Percentiles rank a stretch among this genome's conserved stretches.
Conservation (phyloP, 2,888 invertebrate genomes). For the Siphlonurus alternatus region DNA sequence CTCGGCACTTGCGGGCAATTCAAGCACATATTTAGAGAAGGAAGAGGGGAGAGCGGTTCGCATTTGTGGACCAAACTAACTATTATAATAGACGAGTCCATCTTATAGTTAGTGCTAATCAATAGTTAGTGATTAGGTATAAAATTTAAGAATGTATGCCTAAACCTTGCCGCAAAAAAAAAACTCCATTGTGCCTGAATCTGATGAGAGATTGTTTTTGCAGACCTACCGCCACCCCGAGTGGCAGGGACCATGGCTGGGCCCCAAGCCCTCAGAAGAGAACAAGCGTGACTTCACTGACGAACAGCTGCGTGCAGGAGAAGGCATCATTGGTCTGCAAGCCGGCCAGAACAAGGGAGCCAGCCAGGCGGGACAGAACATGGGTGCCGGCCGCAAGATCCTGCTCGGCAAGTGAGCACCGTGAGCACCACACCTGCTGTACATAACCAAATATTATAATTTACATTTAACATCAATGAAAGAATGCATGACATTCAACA, state of each 20-base stretch:
- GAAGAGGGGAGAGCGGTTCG: no score
- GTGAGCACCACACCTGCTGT: not conserved
- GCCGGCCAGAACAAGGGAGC: slow-evolving; percentile 95
- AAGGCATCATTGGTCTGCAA: slow-evolving; percentile 83
- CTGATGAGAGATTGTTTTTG: slow-evolving; percentile 13
- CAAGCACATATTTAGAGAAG: no score
- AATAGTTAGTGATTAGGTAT: no score
- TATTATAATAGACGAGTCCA: no score
- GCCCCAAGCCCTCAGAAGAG: slow-evolving; percentile 88
- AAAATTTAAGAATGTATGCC: no score
- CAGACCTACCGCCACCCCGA: slow-evolving; percentile 74
- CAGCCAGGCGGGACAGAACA: slow-evolving; percentile 76
- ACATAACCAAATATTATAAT: not conserved
- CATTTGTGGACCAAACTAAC: no score
- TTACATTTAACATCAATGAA: not conserved
- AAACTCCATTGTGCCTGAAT: no score
- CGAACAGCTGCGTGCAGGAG: slow-evolving; percentile 75
- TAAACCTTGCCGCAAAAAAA: no score
- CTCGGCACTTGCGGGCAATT: no score
- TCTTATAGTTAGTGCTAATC: no score
- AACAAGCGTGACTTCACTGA: slow-evolving; percentile 90
- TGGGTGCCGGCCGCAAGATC: slow-evolving; percentile 82
- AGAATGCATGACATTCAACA: not conserved
- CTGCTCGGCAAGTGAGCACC: slow-evolving; percentile 66
- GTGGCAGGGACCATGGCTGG: slow-evolving; percentile 74